These are phyloP conservation scores for Drosophila recens DNA, from an alignment of 2,888 invertebrate species.

Conservation along the genomic window DNA sequence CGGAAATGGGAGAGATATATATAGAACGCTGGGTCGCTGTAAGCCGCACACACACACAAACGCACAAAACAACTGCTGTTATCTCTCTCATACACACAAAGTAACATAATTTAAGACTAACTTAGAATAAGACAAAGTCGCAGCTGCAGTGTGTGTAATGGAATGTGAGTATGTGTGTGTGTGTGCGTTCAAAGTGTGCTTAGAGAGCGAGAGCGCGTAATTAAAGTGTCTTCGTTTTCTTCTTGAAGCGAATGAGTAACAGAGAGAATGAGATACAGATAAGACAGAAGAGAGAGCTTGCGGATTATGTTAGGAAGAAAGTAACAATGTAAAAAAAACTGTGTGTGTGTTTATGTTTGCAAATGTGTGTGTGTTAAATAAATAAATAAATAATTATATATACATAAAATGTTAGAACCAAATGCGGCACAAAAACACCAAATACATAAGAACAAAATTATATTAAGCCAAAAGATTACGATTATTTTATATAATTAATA, in stretches of 20 bases:
- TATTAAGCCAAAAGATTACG: constrained; percentile 17
- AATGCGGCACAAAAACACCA: constrained; percentile 58
- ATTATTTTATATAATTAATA: constrained; percentile 33
- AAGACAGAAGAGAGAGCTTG: constrained; percentile 26
- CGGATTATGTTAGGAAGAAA: constrained; percentile 41
- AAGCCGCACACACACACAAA: constrained; percentile 6
- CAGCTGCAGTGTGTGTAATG: constrained; percentile 37
- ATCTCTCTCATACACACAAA: constrained; percentile 26
- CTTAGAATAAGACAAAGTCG: constrained; percentile 45
- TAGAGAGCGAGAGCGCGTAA: constrained; percentile 30
- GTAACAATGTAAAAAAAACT: not conserved
- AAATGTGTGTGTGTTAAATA: constrained; percentile 39
- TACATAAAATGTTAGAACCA: constrained; percentile 46
- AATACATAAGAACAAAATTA: constrained; percentile 41
- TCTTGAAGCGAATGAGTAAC: constrained; percentile 17
- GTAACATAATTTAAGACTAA: constrained; percentile 49
- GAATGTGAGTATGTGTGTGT: constrained; percentile 3
- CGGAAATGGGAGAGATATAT: constrained; percentile 13
- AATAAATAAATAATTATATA: constrained; percentile 57
- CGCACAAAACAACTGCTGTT: constrained; percentile 23
- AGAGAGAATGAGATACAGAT: constrained; percentile 6
- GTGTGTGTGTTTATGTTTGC: constrained; percentile 24
- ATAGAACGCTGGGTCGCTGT: constrained; percentile 25
- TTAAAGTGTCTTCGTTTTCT: constrained; percentile 32
- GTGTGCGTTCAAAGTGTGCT: constrained; percentile 4